Conservation (phyloP, 2,797 vertebrate genomes). For the Pseudochirops corinnae region DNA sequence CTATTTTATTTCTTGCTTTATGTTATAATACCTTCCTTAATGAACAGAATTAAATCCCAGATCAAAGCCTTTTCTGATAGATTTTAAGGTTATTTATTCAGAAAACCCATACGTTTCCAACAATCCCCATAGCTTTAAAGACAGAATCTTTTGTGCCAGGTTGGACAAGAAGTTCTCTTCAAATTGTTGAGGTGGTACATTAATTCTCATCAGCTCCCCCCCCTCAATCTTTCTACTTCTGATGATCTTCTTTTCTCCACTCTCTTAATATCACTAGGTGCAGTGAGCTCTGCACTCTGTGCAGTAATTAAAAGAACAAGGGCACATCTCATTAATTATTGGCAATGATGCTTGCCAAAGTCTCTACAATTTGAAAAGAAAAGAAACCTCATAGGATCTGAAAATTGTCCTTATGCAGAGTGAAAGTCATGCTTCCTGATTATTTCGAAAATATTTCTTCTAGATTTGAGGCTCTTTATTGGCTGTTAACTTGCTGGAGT, state of each 20-base stretch:
- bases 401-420: neutral
- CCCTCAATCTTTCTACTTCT: neutral
- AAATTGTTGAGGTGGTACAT: neutral
- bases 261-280: neutral
- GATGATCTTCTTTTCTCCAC: neutral
- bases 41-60: neutral
- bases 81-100: neutral
- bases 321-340: neutral
- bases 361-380: neutral
- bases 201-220: neutral
- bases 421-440: neutral
- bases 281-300: neutral
- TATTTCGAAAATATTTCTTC: neutral
- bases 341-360: neutral
- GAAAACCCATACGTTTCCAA: neutral
- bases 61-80: neutral
- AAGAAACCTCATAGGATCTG: neutral
- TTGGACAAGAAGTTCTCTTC: neutral
- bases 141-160: neutral
- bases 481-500: conserved; percentile 10
- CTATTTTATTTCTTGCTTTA: neutral
- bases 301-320: conserved; percentile 15
- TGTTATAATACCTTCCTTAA: neutral
- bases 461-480: neutral
- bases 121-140: neutral